Evolutionary conservation across 2,888 invertebrate genomes (phyloP), one percentile per base, ranked within the genome.

Genomic region (Rhagium mordax): DNA sequence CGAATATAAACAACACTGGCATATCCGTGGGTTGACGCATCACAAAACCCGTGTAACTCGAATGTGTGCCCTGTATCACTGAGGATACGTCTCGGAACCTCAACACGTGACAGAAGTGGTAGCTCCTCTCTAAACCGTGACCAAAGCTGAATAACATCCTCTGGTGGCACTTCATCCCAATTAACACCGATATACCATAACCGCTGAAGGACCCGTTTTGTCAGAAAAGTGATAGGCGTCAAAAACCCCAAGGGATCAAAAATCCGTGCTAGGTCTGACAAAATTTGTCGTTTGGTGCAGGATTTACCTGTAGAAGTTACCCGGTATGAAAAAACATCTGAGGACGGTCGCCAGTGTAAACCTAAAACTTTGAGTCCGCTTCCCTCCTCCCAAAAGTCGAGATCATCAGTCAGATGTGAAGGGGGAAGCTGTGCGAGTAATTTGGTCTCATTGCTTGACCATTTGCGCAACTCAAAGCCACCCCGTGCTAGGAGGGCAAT

Each of bases 381-480:
- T 6, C 18, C 51, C 2, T 1, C n/a, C 7, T 16, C 8, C 3
- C 16, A n/a, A 51, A 16, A 16, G 8, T 0, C 16, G 8, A 16
- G 18, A 18, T 51, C 51, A 8, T 51, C 16, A 5, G 16, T 3
- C 18, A 57, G 21, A 57, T 24, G 10, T 0, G 57, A 57, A 21
- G 21, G 10, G 4, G 57, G 57, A 13, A 57, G n/a, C 21, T 57
- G 3, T 13, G 57, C 20, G 2, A 57, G 10, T 21, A 57, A n/a
- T 2, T 18, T 3, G 10, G 15, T 3, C 7, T 59, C 59, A 8
- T 59, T 59, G 16, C n/a, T 27, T 6, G 29, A 3, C 59, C 29
- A 59, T n/a, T 59, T 59, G 2, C 59, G n/a, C n/a, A 59, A 27
- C 29, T 59, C n/a, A 16, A n/a, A n/a, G n/a, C n/a, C n/a, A n/a